Conservation (phyloP, 2,888 invertebrate genomes). For the Marronus borbonicus region DNA sequence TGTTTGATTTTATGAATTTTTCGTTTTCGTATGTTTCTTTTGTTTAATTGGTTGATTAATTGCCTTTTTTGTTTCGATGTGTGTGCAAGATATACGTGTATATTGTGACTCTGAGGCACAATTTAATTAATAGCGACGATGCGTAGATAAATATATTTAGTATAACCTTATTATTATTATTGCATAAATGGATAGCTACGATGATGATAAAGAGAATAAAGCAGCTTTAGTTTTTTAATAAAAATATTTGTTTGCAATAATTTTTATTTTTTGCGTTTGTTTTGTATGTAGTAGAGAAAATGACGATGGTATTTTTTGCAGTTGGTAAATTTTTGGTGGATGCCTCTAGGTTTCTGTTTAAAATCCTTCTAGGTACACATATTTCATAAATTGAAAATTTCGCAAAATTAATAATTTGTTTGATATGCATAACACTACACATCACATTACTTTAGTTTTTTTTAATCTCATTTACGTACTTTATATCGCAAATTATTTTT, state of each 20-base stretch:
- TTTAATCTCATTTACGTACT: too few species aligned
- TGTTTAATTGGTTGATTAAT: constrained; percentile 2
- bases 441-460: constrained; percentile 14
- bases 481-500: not conserved
- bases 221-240: constrained; percentile 48
- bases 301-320: constrained; percentile 30
- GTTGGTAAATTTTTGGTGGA: constrained; percentile 37
- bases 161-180: constrained; percentile 27
- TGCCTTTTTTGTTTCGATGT: constrained; percentile 9
- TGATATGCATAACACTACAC: not conserved
- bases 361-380: not conserved
- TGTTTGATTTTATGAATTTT: not conserved
- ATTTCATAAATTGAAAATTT: too few species aligned
- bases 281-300: not conserved
- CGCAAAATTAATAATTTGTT: too few species aligned
- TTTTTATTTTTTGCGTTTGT: not conserved
- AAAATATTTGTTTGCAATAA: not conserved
- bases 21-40: constrained; percentile 12
- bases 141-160: constrained; percentile 1
- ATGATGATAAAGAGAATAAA: constrained; percentile 27
- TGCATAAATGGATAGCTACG: constrained; percentile 26
- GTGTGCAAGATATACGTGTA: constrained; percentile 42
- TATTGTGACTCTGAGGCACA: constrained; percentile 37
- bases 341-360: constrained; percentile 21
- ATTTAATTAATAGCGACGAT: constrained; percentile 16